Percentiles rank a stretch among this genome's conserved stretches.
phyloP scores from a whole-genome alignment of 2,888 invertebrate genomes.

The Ommatoiulus sabulosus region DNA sequence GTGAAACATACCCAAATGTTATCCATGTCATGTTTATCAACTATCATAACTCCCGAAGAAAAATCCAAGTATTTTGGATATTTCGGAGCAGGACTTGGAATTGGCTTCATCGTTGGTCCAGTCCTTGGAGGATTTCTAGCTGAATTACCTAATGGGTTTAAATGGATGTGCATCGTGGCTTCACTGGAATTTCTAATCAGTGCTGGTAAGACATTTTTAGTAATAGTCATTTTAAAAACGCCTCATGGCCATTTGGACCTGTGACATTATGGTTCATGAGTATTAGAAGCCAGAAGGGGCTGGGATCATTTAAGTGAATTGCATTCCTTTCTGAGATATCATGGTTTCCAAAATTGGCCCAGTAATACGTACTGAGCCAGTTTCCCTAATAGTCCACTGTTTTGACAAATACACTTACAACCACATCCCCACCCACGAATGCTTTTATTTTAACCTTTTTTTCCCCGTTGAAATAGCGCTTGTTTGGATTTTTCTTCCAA shows the following conservation, averaged over 20 bases:
- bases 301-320: no score
- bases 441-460: no score
- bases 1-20: constrained; percentile 49
- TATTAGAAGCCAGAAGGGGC: no score
- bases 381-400: not conserved
- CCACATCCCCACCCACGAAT: no score
- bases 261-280: no score
- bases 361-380: no score
- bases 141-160: constrained; percentile 65
- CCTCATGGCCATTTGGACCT: no score
- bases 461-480: not conserved
- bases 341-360: no score
- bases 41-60: constrained; percentile 62
- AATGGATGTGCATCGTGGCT: constrained; percentile 63
- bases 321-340: not conserved
- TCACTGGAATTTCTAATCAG: constrained; percentile 65
- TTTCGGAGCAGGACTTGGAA: constrained; percentile 66
- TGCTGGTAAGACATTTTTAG: constrained; percentile 63
- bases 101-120: constrained; percentile 68
- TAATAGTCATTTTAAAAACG: no score
- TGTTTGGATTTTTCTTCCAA: constrained; percentile 14
- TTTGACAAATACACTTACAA: no score
- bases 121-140: constrained; percentile 66
- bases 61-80: constrained; percentile 65
- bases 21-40: constrained; percentile 60